These are phyloP conservation scores for Drosophila anomalata DNA, from an alignment of 2,888 invertebrate genomes.

Conservation along the genomic window DNA sequence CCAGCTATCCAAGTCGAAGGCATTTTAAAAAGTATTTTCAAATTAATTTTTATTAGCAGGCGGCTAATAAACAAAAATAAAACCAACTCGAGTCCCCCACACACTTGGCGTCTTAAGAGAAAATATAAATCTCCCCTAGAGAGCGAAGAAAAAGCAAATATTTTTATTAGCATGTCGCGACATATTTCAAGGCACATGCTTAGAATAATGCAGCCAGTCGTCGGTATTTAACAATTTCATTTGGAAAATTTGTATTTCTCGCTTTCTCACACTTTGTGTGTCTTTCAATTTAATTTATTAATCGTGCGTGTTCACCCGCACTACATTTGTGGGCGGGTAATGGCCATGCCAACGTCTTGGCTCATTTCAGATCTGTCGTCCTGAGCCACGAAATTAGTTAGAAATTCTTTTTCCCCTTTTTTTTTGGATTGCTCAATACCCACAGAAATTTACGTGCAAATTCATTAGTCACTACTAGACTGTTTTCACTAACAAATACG, in stretches of 20 bases:
- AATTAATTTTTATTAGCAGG: constrained; percentile 78
- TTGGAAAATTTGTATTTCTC: constrained; percentile 38
- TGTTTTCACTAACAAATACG: too few relatives aligned
- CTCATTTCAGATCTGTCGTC: constrained; percentile 52
- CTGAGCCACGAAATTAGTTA: constrained; percentile 59
- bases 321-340: constrained; percentile 70
- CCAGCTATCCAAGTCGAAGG: constrained; percentile 45
- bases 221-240: constrained; percentile 69
- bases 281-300: constrained; percentile 80
- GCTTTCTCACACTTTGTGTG: constrained; percentile 59
- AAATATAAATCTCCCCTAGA: constrained; percentile 63
- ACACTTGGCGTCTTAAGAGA: constrained; percentile 38
- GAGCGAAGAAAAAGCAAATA: constrained; percentile 43
- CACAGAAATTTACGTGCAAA: constrained; percentile 61
- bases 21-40: constrained; percentile 78
- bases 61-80: constrained; percentile 71
- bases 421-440: constrained; percentile 63
- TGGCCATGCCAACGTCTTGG: constrained; percentile 34
- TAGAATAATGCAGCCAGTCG: constrained; percentile 60
- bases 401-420: constrained; percentile 57
- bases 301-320: constrained; percentile 72
- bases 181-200: constrained; percentile 72
- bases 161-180: constrained; percentile 79
- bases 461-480: neutral
- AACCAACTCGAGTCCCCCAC: constrained; percentile 34